These are phyloP conservation scores for Pseudocheirus occidentalis DNA, from an alignment of 2,797 vertebrate species.

Conservation along the genomic window DNA sequence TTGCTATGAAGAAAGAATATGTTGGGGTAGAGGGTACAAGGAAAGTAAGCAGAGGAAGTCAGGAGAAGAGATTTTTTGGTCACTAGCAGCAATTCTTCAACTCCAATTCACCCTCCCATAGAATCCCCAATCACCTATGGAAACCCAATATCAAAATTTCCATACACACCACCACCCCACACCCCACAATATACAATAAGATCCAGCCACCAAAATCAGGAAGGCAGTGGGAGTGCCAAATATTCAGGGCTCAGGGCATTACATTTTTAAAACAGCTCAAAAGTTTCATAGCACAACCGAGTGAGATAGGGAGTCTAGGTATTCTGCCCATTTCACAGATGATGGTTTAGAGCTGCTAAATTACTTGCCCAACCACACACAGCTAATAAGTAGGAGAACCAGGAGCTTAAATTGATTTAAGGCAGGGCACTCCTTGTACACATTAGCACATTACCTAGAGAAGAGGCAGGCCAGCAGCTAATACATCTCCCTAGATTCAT, in stretches of 20 bases:
- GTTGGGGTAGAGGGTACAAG: neutral
- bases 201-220: neutral
- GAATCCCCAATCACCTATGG: neutral
- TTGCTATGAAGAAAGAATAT: neutral
- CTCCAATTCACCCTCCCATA: neutral
- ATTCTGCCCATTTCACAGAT: neutral
- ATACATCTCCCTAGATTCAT: neutral
- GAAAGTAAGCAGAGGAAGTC: neutral
- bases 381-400: neutral
- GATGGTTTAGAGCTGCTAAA: neutral
- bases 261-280: neutral
- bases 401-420: neutral
- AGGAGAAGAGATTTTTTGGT: neutral
- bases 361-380: neutral
- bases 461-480: neutral
- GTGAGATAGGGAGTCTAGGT: neutral
- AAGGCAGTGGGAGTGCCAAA: neutral
- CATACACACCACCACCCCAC: neutral
- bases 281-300: neutral
- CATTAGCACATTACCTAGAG: neutral
- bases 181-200: neutral
- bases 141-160: neutral
- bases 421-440: neutral
- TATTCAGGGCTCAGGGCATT: neutral
- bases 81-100: neutral